phyloP scores from a whole-genome alignment of 2,888 invertebrate genomes.

The Chydorus sphaericus region DNA sequence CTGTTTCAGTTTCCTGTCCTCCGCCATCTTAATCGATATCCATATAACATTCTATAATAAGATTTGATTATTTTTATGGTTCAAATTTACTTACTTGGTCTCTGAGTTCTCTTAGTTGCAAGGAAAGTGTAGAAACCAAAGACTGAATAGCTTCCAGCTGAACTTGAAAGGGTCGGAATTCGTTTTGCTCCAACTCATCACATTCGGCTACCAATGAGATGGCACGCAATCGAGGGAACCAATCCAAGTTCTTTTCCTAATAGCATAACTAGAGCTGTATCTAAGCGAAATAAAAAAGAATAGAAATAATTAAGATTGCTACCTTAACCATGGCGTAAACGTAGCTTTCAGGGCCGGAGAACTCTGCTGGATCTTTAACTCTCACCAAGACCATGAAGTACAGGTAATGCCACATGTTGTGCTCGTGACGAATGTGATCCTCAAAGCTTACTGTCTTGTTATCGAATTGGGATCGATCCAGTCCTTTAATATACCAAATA shows the following conservation, averaged over 20 bases:
- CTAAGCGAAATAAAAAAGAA: not conserved
- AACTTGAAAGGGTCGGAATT: slow-evolving; percentile 68
- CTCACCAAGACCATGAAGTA: slow-evolving; percentile 95
- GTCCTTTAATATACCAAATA: slow-evolving; percentile 38
- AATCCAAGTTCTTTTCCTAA: slow-evolving; percentile 83
- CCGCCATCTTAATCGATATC: slow-evolving; percentile 56
- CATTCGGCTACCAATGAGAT: slow-evolving; percentile 90
- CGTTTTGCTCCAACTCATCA: slow-evolving; percentile 58
- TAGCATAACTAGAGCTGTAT: too few species aligned
- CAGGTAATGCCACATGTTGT: slow-evolving; percentile 99
- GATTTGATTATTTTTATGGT: not conserved
- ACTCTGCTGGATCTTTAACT: slow-evolving; percentile 92
- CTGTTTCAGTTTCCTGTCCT: slow-evolving; percentile 88
- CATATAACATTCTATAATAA: not conserved
- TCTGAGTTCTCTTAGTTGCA: slow-evolving; percentile 72
- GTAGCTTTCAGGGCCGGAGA: slow-evolving; percentile 97
- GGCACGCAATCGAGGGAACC: slow-evolving; percentile 97
- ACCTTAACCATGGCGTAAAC: slow-evolving; percentile 52
- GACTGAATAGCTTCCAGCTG: slow-evolving; percentile 73
- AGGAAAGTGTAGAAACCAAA: slow-evolving; percentile 61
- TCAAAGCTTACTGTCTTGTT: slow-evolving; percentile 91
- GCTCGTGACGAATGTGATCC: slow-evolving; percentile 91
- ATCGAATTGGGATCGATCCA: slow-evolving; percentile 86
- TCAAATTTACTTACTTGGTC: slow-evolving; percentile 48
- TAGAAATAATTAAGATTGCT: slow-evolving; percentile 9